Percentiles rank a stretch among this genome's conserved stretches.
Evolutionary conservation across 2,888 invertebrate species (phyloP).

Genomic region (Hypercompe scribonia): DNA sequence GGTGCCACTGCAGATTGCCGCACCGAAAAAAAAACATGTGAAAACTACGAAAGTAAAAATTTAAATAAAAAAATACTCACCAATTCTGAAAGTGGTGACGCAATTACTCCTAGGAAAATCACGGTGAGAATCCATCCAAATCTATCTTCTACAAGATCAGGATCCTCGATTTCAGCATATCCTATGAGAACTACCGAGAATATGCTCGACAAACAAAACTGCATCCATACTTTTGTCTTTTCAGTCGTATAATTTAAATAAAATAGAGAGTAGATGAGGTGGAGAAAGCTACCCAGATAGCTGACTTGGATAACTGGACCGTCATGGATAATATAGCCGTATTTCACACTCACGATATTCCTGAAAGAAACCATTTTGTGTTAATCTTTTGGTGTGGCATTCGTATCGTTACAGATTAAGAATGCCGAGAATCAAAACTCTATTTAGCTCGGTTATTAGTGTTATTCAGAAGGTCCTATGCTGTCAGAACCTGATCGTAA

Average conservation of each 20-base stretch:
- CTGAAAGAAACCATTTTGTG: slow-evolving; percentile 74
- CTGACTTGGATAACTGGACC: slow-evolving; percentile 92
- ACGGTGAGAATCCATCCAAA: slow-evolving; percentile 90
- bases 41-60: no score
- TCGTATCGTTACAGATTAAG: no score
- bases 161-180: slow-evolving; percentile 89
- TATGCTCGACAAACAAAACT: slow-evolving; percentile 85
- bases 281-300: slow-evolving; percentile 90
- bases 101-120: slow-evolving; percentile 89
- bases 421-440: no score
- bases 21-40: no score
- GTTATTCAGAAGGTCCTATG: no score
- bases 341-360: slow-evolving; percentile 91
- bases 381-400: not conserved
- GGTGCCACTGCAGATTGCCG: no score
- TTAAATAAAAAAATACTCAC: slow-evolving; percentile 77
- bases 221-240: slow-evolving; percentile 84
- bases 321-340: slow-evolving; percentile 91
- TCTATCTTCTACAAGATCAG: slow-evolving; percentile 88
- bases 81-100: slow-evolving; percentile 89
- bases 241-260: slow-evolving; percentile 89
- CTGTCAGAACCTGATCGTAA: no score
- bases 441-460: no score
- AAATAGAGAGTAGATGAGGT: slow-evolving; percentile 88
- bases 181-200: slow-evolving; percentile 87